Percentiles rank a stretch among this genome's conserved stretches.
Conservation (phyloP, 2,888 invertebrate genomes). For the Muscina levida region DNA sequence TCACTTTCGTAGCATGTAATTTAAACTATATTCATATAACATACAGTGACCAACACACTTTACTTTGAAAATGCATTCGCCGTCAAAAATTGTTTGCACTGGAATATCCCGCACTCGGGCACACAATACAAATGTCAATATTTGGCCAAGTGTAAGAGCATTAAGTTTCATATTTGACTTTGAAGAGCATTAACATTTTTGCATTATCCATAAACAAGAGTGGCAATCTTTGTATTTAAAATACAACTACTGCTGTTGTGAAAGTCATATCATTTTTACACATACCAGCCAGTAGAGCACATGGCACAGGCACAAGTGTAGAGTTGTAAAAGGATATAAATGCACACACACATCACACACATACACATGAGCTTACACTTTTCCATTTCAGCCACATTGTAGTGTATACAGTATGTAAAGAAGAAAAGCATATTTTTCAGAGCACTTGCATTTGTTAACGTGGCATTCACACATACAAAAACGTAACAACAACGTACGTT, state of each 20-base stretch:
- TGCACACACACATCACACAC: constrained; percentile 21
- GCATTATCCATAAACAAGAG: constrained; percentile 33
- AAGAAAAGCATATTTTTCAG: too few species aligned
- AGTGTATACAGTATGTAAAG: too few species aligned
- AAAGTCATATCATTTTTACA: constrained; percentile 44
- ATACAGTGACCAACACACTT: too few species aligned
- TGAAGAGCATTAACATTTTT: constrained; percentile 37
- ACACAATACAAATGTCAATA: neutral
- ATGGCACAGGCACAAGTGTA: neutral
- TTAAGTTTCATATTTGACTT: constrained; percentile 8
- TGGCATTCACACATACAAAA: too few species aligned
- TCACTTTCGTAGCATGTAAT: too few species aligned
- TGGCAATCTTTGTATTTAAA: constrained; percentile 22
- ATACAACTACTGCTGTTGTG: constrained; percentile 5
- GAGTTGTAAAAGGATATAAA: constrained; percentile 44
- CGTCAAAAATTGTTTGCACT: too few species aligned
- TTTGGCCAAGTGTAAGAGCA: neutral
- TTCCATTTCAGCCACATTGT: too few species aligned
- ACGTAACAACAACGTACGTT: neutral
- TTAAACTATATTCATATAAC: too few species aligned
- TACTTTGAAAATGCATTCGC: too few species aligned
- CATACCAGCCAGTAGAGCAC: neutral
- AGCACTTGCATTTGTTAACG: too few species aligned
- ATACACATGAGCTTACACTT: too few species aligned
- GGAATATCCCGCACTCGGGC: neutral